A percentile compares a stretch with the other conserved stretches of the same genome.
Conservation (phyloP, 2,888 invertebrate species). For the Melieria crassipennis region DNA sequence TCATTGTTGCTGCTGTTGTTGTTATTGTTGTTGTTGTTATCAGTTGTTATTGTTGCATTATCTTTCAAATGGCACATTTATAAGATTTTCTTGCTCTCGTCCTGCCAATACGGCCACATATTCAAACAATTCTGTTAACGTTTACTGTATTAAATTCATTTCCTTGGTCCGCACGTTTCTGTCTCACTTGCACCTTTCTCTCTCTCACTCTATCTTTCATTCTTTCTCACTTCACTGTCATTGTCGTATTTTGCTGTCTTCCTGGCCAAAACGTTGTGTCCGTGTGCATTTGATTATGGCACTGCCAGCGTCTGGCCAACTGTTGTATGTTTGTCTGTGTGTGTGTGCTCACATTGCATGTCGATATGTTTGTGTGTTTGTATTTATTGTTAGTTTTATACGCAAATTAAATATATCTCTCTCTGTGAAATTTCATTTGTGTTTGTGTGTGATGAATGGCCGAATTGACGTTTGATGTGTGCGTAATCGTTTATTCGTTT, state of each 20-base stretch:
- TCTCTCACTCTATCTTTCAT: neutral
- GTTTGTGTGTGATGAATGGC: no score
- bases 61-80: constrained; percentile 16
- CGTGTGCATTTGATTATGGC: neutral
- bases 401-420: neutral
- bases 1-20: neutral
- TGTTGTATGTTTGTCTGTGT: neutral
- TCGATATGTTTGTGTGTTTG: neutral
- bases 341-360: neutral
- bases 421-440: no score
- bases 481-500: no score
- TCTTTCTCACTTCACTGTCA: neutral
- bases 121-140: neutral
- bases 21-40: neutral
- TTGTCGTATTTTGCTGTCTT: neutral
- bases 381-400: constrained; percentile 1
- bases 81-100: neutral
- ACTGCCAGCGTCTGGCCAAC: no score
- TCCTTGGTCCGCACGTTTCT: constrained; percentile 3
- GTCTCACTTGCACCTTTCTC: neutral
- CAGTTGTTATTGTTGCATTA: constrained; percentile 9
- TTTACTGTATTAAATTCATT: constrained; percentile 17
- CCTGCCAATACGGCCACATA: neutral
- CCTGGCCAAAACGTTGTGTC: neutral
- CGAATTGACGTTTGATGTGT: no score